A percentile compares a stretch with the other conserved stretches of the same genome.
These are phyloP conservation scores for Cataglyphis cursor DNA, from an alignment of 2,888 invertebrate genomes.

Conservation along the genomic window DNA sequence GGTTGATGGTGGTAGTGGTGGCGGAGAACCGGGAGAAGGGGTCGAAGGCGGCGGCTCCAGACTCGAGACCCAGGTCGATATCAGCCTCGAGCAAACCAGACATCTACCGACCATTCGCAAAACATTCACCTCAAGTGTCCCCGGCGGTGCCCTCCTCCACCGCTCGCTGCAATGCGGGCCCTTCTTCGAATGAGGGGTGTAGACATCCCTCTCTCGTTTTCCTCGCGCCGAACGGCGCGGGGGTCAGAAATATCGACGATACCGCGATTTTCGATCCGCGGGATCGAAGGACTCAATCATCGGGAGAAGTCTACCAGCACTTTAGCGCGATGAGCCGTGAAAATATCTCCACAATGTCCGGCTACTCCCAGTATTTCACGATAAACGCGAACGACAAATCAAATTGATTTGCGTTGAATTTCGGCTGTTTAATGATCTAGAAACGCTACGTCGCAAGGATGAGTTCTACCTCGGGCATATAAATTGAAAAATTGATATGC, in stretches of 20 bases:
- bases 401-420: slow-evolving; percentile 40
- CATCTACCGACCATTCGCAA: slow-evolving; percentile 87
- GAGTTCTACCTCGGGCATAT: not conserved
- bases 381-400: slow-evolving; percentile 49
- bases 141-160: slow-evolving; percentile 79
- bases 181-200: slow-evolving; percentile 51
- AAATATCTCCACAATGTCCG: slow-evolving; percentile 52
- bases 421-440: slow-evolving; percentile 39
- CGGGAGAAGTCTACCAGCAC: not conserved
- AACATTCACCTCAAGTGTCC: slow-evolving; percentile 87
- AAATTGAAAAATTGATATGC: not conserved
- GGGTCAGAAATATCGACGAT: slow-evolving; percentile 72
- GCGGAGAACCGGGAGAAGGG: slow-evolving; percentile 69
- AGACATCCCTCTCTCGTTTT: slow-evolving; percentile 45
- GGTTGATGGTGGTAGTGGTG: slow-evolving; percentile 45
- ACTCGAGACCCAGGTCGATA: slow-evolving; percentile 85
- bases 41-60: slow-evolving; percentile 79
- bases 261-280: slow-evolving; percentile 25
- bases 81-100: slow-evolving; percentile 86
- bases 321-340: slow-evolving; percentile 33
- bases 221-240: not conserved
- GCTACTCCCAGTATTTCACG: slow-evolving; percentile 19
- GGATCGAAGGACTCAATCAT: not conserved
- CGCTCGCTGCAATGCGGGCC: slow-evolving; percentile 69
- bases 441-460: slow-evolving; percentile 12